These are phyloP conservation scores for Drosophila dunni DNA, from an alignment of 1,140 invertebrate species.

Conservation along the genomic window DNA sequence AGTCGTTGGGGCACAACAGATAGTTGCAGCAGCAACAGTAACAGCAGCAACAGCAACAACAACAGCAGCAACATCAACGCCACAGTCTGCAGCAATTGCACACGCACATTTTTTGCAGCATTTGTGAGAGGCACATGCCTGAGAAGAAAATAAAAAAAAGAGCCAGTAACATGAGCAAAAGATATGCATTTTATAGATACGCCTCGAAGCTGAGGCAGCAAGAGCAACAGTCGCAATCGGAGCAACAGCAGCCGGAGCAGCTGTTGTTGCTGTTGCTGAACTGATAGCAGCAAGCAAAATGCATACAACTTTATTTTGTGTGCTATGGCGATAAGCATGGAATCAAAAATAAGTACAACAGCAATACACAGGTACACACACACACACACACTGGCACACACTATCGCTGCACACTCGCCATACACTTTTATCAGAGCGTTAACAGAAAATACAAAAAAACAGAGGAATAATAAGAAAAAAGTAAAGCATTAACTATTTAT, in stretches of 20 bases:
- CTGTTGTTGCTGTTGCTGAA: conserved; percentile 4
- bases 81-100: conserved; percentile 39
- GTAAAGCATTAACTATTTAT: conserved; percentile 55
- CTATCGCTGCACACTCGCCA: conserved; percentile 22
- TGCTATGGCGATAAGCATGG: conserved; percentile 61
- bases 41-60: conserved; percentile 26
- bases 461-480: neutral
- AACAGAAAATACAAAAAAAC: conserved; percentile 30
- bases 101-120: conserved; percentile 52
- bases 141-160: neutral
- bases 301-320: conserved; percentile 66
- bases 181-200: conserved; percentile 62
- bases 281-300: conserved; percentile 64
- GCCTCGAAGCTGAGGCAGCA: conserved; percentile 20
- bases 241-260: neutral
- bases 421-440: conserved; percentile 64
- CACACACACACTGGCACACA: conserved; percentile 25
- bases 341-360: conserved; percentile 53
- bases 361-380: conserved; percentile 32
- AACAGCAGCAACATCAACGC: conserved; percentile 39
- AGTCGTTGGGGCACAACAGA: conserved; percentile 17
- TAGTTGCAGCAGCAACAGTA: conserved; percentile 17
- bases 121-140: conserved; percentile 39
- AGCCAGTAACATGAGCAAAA: conserved; percentile 48
- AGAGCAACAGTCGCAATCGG: conserved; percentile 9